phyloP scores from a whole-genome alignment of 2,888 invertebrate genomes.

The Palloptera scutellata region DNA sequence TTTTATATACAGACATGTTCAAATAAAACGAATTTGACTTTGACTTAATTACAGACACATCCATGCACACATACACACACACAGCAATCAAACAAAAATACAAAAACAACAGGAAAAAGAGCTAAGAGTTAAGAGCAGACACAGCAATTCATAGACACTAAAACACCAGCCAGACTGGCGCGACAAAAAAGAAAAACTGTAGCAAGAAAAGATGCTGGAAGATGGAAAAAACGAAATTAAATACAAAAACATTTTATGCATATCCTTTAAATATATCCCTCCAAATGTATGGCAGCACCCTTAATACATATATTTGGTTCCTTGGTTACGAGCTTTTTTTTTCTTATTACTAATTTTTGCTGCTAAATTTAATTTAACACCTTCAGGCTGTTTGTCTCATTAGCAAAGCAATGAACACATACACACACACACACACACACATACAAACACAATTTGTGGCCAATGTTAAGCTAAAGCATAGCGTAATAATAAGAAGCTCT shows the following conservation, averaged over 20 bases:
- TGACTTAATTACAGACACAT: no score
- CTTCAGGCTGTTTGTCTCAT: slow-evolving; percentile 58
- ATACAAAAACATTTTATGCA: no score
- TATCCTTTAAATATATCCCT: neutral
- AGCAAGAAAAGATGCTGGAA: no score
- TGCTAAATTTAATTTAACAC: slow-evolving; percentile 42
- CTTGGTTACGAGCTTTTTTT: neutral
- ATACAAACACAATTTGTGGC: neutral
- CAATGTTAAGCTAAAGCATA: neutral
- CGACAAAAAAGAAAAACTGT: no score
- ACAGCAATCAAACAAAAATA: slow-evolving; percentile 6
- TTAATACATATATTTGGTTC: no score
- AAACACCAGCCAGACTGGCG: no score
- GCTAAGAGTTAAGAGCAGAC: neutral
- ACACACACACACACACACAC: slow-evolving; percentile 26
- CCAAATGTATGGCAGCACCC: neutral
- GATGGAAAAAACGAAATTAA: no score
- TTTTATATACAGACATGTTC: no score
- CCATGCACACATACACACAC: no score
- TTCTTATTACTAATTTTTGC: slow-evolving; percentile 17
- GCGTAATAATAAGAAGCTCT: neutral
- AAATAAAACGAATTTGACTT: neutral
- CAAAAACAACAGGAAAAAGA: slow-evolving; percentile 17
- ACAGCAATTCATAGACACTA: no score
- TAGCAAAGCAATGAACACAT: slow-evolving; percentile 41